phyloP scores from a whole-genome alignment of 2,113 vertebrate species.

The Hirundichthys speculiger region DNA sequence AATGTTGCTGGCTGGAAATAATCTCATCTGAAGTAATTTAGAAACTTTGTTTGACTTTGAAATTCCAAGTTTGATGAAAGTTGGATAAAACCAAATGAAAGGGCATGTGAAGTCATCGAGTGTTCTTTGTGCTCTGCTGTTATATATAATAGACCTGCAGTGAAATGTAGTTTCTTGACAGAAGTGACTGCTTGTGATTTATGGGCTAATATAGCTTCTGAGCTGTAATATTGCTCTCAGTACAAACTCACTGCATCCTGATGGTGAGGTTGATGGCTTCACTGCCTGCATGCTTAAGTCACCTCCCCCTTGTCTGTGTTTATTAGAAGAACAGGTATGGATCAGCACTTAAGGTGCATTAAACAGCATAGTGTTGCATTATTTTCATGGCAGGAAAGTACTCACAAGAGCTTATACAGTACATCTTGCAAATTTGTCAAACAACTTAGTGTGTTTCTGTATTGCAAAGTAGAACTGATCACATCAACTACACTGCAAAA shows the following conservation, averaged over 20 bases:
- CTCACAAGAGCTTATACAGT: constrained; percentile 12
- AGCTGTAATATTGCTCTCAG: constrained; percentile 54
- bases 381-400: constrained; percentile 33
- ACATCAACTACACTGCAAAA: too few relatives aligned
- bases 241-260: constrained; percentile 52
- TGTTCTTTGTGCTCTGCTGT: too few relatives aligned
- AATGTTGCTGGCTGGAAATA: too few relatives aligned
- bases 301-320: constrained; percentile 50
- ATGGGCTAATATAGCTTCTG: constrained; percentile 10
- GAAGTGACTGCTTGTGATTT: constrained; percentile 18
- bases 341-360: constrained; percentile 71
- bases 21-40: too few relatives aligned
- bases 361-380: constrained; percentile 53
- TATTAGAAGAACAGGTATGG: constrained; percentile 50
- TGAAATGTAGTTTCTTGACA: not conserved
- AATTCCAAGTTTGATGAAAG: too few relatives aligned
- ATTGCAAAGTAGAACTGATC: too few relatives aligned
- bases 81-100: too few relatives aligned
- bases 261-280: constrained; percentile 39
- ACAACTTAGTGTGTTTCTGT: too few relatives aligned
- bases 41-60: too few relatives aligned
- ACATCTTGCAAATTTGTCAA: too few relatives aligned
- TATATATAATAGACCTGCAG: too few relatives aligned
- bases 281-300: constrained; percentile 38
- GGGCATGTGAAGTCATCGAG: too few relatives aligned